phyloP scores from a whole-genome alignment of 2,888 invertebrate genomes.

The Dorcus hopei region DNA sequence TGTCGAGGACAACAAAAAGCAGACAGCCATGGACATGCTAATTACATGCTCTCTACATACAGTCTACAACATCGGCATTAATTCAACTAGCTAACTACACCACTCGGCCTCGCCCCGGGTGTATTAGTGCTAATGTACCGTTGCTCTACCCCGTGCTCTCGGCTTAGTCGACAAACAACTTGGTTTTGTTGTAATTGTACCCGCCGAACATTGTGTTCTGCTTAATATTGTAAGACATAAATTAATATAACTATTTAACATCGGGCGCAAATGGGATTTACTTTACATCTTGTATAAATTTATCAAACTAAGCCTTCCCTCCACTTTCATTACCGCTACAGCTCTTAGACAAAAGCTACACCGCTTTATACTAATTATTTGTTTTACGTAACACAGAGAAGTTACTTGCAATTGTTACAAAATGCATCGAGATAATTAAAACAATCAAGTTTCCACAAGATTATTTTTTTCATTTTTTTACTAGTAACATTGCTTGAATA shows the following conservation, averaged over 20 bases:
- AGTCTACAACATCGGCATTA: slow-evolving; percentile 50
- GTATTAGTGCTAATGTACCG: slow-evolving; percentile 44
- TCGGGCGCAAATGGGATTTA: slow-evolving; percentile 40
- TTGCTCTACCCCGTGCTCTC: slow-evolving; percentile 39
- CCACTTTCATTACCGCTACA: slow-evolving; percentile 12
- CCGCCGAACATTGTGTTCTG: slow-evolving; percentile 45
- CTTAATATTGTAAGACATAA: slow-evolving; percentile 49
- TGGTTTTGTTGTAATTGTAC: slow-evolving; percentile 48
- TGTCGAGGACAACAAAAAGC: slow-evolving; percentile 46
- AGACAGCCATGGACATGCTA: slow-evolving; percentile 51
- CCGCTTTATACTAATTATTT: slow-evolving; percentile 6
- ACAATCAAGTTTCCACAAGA: no score
- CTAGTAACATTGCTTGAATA: no score
- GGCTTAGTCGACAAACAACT: slow-evolving; percentile 48
- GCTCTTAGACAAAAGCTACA: slow-evolving; percentile 3
- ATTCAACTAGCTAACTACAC: slow-evolving; percentile 48
- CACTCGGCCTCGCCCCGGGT: slow-evolving; percentile 43
- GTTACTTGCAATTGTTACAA: neutral
- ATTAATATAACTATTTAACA: slow-evolving; percentile 49
- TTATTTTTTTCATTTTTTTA: no score
- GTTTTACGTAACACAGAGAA: neutral
- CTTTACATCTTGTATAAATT: slow-evolving; percentile 43
- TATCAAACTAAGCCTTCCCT: slow-evolving; percentile 29
- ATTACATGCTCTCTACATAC: slow-evolving; percentile 51
- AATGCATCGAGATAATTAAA: neutral